These are phyloP conservation scores for Astur gentilis DNA, from an alignment of 2,113 vertebrate genomes.

Conservation along the genomic window DNA sequence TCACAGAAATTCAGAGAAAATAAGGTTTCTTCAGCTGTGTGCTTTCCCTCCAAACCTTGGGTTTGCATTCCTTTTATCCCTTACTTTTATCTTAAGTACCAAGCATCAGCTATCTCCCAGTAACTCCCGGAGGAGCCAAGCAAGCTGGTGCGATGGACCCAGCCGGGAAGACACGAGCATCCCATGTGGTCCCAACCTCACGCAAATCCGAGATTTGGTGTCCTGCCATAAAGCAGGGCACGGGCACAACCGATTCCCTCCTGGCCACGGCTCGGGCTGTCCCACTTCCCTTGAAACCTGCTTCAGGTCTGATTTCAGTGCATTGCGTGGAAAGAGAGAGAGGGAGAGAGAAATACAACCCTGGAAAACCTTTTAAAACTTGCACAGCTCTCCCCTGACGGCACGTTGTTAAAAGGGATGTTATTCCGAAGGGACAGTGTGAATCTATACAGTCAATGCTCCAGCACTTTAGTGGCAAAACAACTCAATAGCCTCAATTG, in stretches of 20 bases:
- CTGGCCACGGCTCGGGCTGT: fast-evolving
- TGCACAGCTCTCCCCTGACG: not conserved
- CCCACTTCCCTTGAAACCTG: not conserved
- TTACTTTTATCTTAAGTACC: not conserved
- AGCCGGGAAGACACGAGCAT: not conserved
- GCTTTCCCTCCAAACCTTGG: not conserved
- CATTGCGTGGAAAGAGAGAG: not conserved
- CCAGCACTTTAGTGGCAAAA: conserved; percentile 42
- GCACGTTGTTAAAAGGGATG: conserved; percentile 27
- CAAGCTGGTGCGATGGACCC: not conserved
- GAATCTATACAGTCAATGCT: conserved; percentile 26
- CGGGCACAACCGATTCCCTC: not conserved
- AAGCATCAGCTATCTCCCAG: not conserved
- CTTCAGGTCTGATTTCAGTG: not conserved
- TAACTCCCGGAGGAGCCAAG: not conserved
- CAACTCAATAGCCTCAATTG: conserved; percentile 61
- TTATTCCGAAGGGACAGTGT: not conserved
- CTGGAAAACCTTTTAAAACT: conserved; percentile 31
- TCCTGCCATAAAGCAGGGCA: not conserved
- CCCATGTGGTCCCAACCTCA: not conserved
- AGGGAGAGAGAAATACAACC: not conserved
- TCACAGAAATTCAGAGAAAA: not conserved
- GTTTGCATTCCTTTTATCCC: not conserved
- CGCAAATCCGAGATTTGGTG: not conserved
- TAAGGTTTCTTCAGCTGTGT: not conserved